Evolutionary conservation across 2,113 vertebrate genomes (phyloP), one percentile per base, ranked within the genome.

Genomic region (Hydropotes inermis): DNA sequence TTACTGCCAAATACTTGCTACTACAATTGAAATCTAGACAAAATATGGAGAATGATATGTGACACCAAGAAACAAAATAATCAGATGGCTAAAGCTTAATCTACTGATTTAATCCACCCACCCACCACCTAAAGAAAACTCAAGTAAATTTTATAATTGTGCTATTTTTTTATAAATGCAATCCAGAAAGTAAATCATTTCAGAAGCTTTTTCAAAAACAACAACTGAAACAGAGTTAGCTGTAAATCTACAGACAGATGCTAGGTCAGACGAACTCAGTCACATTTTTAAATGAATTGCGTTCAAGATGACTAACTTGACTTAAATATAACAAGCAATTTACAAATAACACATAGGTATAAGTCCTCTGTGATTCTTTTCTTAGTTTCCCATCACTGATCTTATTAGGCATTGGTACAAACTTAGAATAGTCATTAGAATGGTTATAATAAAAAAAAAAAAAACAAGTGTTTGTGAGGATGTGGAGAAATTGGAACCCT

Each of bases 261-360:
- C 19, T 55, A 79, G 50, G 14, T 79, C 50, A 57, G 47, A 94
- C 86, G 82, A 96, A 92, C 14, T 91, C 45, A 94, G 90, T 33
- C 43, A 92, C 36, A 61, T 60, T 93, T 97, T 95, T 43, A 70
- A 97, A 61, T 83, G 23, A 94, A 93, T 57, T 87, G 36, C 21
- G 25, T 87, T 96, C 95, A 58, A 58, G 21, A 64, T 87, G 43
- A 74, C 50, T 55, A 93, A 84, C 43, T 95, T 95, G 82, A 79
- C 14, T 93, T 95, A 96, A 89, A 81, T 95, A 91, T 79, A 91
- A n/a, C 7, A 19, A 89, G 70, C 6, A 74, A 39, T 91, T 95
- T 97, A 58, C 58, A 85, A 81, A 95, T 91, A 96, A 43, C 21
- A 67, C 70, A 28, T 8, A 96, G 13, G 57, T 61, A 0, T 89